These are phyloP conservation scores for Cirrhinus mrigala DNA, from an alignment of 2,797 vertebrate species.

Conservation along the genomic window DNA sequence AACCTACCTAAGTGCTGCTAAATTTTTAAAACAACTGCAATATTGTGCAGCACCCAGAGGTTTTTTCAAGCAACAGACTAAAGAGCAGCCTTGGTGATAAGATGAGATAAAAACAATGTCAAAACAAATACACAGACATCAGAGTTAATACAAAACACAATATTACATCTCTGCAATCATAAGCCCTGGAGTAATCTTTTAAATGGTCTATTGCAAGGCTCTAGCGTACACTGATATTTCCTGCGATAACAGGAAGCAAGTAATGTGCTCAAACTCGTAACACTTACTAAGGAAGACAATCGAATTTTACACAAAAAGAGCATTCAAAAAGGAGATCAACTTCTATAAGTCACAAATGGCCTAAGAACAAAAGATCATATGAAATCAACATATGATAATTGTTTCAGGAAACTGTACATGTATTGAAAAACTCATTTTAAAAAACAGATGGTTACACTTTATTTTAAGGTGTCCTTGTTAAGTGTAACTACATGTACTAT, in stretches of 20 bases:
- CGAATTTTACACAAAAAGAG: neutral
- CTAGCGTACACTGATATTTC: neutral
- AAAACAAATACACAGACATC: conserved; percentile 25
- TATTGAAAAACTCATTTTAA: neutral
- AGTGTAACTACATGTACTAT: too few relatives aligned
- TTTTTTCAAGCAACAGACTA: neutral
- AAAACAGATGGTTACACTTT: neutral
- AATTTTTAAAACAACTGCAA: neutral
- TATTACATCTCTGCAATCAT: conserved; percentile 19
- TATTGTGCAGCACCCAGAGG: neutral
- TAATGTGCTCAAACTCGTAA: conserved; percentile 1
- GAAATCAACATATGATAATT: neutral
- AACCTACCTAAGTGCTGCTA: neutral
- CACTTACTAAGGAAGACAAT: neutral
- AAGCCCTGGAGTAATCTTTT: conserved; percentile 9
- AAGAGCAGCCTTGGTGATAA: neutral
- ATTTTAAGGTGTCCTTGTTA: too few relatives aligned
- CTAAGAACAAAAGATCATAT: neutral
- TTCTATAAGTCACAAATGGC: neutral
- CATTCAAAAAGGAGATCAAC: neutral
- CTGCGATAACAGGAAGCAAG: neutral
- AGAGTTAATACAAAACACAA: conserved; percentile 7
- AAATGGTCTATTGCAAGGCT: neutral
- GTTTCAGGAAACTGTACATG: neutral
- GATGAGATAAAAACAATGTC: neutral